Evolutionary conservation across 2,113 vertebrate species (phyloP).

Genomic region (Illadopsis cleaveri): DNA sequence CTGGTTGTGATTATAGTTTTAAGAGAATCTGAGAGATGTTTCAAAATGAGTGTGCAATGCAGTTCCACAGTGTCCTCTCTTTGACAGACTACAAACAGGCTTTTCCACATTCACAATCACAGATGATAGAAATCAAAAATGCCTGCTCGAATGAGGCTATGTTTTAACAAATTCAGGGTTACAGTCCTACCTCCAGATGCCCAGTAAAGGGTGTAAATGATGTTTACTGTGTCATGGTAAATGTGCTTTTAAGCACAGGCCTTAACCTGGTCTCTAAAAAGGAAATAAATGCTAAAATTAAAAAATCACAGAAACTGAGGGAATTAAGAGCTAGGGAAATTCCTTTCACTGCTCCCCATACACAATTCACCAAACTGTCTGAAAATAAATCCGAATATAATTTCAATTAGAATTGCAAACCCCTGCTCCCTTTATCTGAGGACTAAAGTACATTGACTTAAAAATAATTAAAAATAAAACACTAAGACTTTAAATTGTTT

Average conservation of each 20-base stretch:
- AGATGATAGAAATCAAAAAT: background rate
- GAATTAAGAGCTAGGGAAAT: background rate
- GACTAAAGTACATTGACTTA: conserved; percentile 46
- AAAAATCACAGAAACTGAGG: background rate
- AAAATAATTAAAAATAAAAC: conserved; percentile 71
- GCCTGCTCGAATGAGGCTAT: background rate
- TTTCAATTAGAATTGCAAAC: background rate
- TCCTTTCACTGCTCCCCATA: background rate
- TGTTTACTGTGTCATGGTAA: background rate
- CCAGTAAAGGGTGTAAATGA: background rate
- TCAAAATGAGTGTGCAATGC: background rate
- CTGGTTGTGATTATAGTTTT: background rate
- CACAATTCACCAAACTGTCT: background rate
- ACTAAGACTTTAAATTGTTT: conserved; percentile 57
- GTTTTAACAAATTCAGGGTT: conserved; percentile 13
- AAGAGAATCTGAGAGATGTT: background rate
- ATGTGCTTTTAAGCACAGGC: background rate
- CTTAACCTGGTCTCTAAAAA: background rate
- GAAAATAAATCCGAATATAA: conserved; percentile 26
- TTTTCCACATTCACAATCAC: no score
- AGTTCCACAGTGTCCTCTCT: no score
- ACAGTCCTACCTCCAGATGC: background rate
- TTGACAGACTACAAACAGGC: no score
- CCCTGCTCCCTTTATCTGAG: conserved; percentile 20
- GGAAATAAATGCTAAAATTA: background rate